Evolutionary conservation across 2,888 invertebrate species (phyloP), one percentile per base, ranked within the genome.

Genomic region (Chironomus riparius): DNA sequence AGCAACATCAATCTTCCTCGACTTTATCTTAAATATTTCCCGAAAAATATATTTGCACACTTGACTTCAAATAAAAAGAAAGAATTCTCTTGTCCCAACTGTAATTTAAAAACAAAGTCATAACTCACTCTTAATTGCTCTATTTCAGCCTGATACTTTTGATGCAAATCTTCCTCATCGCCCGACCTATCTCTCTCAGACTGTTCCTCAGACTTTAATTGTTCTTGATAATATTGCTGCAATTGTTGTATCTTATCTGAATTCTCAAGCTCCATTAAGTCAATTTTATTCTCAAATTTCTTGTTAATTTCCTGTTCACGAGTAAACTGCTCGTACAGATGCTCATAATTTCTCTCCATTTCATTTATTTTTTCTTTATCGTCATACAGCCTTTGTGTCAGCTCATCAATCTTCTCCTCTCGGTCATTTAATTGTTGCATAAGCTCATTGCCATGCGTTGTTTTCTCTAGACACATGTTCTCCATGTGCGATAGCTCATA

Each of bases 81-180:
- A 10, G 2, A 38, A 28, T 28, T 28, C 28, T 28, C 28, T 28
- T 28, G 38, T 10, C 38, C 28, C 28, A 28, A 28, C 28, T 38
- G 38, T 38, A 38, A 38, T 10, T 38, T 38, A 38, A 38, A 38
- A 10, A 38, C 38, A 56, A 7, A 56, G 5, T 56, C 18, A 15
- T 56, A 61, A 81, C 83, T 80, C 80, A 87, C 88, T 80, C 92
- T 87, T 77, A 95, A 86, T 83, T 94, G 94, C 82, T 94, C 94
- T 80, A 95, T 92, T 85, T 95, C 94, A 68, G 90, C 89, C 83
- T 94, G 93, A 83, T 93, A 93, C 77, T 92, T 88, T 80, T 88
- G 89, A 75, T 91, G 87, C 78, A 91, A 88, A 70, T 89, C 87
- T 73, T 87, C 87, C 78, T 88, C 88, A 13, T 86, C 86, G 71